These are phyloP conservation scores for Murina feae DNA, from an alignment of 2,113 vertebrate genomes.

Conservation along the genomic window DNA sequence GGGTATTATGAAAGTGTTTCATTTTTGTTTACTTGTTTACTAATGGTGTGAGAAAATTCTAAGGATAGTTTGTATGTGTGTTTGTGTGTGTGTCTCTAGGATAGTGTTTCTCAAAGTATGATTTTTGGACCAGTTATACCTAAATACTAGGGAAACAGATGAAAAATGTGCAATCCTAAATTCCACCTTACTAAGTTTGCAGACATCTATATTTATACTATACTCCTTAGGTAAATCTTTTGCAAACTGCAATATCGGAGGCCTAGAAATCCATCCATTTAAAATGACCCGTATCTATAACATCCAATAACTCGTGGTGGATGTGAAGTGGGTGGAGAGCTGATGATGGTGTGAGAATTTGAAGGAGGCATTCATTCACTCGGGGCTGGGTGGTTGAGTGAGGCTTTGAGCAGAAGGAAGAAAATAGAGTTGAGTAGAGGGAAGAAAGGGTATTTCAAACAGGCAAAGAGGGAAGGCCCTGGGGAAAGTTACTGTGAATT, in stretches of 20 bases:
- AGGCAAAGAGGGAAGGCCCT: not conserved
- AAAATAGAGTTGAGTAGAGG: not conserved
- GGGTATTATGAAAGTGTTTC: not conserved
- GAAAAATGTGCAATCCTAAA: not conserved
- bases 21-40: conserved; percentile 18
- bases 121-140: not conserved
- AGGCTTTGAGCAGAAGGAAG: not conserved
- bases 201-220: not conserved
- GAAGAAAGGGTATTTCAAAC: not conserved
- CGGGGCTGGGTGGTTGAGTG: not conserved
- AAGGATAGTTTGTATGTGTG: not conserved
- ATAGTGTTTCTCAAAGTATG: not conserved
- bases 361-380: not conserved
- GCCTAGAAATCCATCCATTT: not conserved
- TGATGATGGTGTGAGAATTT: not conserved
- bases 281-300: not conserved
- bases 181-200: not conserved
- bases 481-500: not conserved
- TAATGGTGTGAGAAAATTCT: not conserved
- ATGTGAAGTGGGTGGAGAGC: not conserved
- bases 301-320: not conserved
- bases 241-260: not conserved
- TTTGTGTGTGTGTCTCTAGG: not conserved
- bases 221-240: not conserved
- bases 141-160: not conserved